Percentiles rank a stretch among this genome's conserved stretches.
These are phyloP conservation scores for Caenorhabditis sp. DNA, from an alignment of 2,888 invertebrate species.

Conservation along the genomic window DNA sequence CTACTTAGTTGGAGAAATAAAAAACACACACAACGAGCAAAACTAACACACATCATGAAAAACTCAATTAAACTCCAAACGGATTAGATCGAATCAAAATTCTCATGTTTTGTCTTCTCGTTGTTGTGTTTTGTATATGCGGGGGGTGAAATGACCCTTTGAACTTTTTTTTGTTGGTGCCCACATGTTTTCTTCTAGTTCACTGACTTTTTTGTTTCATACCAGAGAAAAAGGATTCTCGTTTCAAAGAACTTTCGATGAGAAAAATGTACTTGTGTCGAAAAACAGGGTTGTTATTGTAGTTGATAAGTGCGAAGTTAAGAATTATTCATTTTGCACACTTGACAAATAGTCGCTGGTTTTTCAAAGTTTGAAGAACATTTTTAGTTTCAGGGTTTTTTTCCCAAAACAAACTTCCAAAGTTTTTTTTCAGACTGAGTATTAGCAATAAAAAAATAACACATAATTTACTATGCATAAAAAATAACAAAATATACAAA, in stretches of 20 bases:
- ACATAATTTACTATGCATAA: too few relatives aligned
- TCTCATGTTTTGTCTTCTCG: background rate
- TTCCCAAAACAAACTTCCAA: too few relatives aligned
- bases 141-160: background rate
- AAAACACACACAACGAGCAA: background rate
- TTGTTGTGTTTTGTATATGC: background rate
- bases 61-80: constrained; percentile 3
- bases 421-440: too few relatives aligned
- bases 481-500: too few relatives aligned
- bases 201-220: background rate
- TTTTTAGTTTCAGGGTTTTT: too few relatives aligned
- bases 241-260: too few relatives aligned
- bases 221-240: too few relatives aligned
- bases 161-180: too few relatives aligned
- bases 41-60: background rate
- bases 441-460: too few relatives aligned
- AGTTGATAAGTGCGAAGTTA: background rate
- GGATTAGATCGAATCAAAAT: background rate
- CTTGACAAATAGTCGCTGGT: background rate
- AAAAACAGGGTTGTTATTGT: background rate
- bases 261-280: too few relatives aligned
- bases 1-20: background rate
- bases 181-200: background rate
- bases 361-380: background rate
- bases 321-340: background rate